Conservation (phyloP, 2,888 invertebrate genomes). For the Tuta absoluta region DNA sequence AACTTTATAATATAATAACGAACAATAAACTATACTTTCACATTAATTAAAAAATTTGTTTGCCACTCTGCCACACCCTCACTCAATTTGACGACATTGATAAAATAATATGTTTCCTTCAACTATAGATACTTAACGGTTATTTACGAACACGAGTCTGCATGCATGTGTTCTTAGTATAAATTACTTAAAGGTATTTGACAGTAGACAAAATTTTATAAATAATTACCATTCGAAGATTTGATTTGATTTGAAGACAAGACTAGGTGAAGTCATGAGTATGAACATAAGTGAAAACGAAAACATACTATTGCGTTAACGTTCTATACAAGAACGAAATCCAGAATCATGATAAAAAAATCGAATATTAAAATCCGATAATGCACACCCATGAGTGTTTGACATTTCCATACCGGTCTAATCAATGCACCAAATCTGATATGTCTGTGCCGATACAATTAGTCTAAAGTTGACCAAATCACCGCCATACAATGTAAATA, state of each 20-base stretch:
- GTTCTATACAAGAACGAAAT: neutral
- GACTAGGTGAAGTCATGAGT: neutral
- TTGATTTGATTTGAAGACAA: too few relatives aligned
- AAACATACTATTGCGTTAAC: neutral
- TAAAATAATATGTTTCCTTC: too few relatives aligned
- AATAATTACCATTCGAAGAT: neutral
- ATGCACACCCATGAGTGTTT: neutral
- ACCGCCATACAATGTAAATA: slow-evolving; percentile 30
- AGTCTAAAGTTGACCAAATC: slow-evolving; percentile 39
- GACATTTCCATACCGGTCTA: slow-evolving; percentile 35
- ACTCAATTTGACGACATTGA: too few relatives aligned
- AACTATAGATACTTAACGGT: too few relatives aligned
- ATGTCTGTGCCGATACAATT: slow-evolving; percentile 40
- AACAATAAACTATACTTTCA: too few relatives aligned
- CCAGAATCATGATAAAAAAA: neutral
- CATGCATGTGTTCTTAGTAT: neutral
- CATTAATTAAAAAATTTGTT: too few relatives aligned
- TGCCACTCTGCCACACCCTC: too few relatives aligned
- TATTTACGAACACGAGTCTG: neutral
- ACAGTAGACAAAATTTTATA: neutral
- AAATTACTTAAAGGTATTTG: too few relatives aligned
- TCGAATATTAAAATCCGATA: neutral
- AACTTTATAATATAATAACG: too few relatives aligned
- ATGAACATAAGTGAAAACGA: neutral
- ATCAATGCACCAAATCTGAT: slow-evolving; percentile 29